Base-by-base conservation (phyloP, 2,797 vertebrate genomes). In the Allobates femoralis region DNA sequence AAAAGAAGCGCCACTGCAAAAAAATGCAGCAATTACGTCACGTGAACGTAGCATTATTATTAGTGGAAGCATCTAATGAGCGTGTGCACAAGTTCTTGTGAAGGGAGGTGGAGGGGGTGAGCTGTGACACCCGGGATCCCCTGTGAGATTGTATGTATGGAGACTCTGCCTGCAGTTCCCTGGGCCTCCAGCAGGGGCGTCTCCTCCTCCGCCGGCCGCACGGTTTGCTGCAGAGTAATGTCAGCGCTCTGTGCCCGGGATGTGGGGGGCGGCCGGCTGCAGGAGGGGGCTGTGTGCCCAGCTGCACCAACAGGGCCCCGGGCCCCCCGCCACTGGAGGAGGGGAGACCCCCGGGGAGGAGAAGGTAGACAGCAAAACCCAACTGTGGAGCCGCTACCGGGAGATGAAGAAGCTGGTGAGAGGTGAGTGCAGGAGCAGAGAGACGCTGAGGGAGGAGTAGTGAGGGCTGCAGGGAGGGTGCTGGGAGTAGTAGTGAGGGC, bases 341-440 rank as follows among this genome's bases (percentile, higher is more conserved):
- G 14, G 26, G 26, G 2, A 16, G 23, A 23, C 41, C 41, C 2
- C 41, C 3, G 55, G 4, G 46, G 18, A 53, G 15, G 92, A 93
- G 85, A 91, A 92, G 34, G 66, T 90, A 0, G 93, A 94, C 84
- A 90, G 88, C 87, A 93, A 92, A 89, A 88, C 86, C 53, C 93
- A 94, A 80, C 83, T 95, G 85, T 95, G 94, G 94, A 90, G 92
- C 77, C 91, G 94, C n/a, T 96, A 96, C 91, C 93, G 94, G 84
- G 95, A 96, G 90, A 95, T 95, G 94, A 94, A 94, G 69, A 94
- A 93, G 87, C 91, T 96, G 90, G 94, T 96, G 28, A 91, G 95
- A 15, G 94, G 95, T 95, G 93, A 93, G 92, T 88, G 79, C 73
- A 55, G 79, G n/a, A 26, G 51, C 10, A n/a, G n/a, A n/a, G n/a